These are phyloP conservation scores for Hymenopus coronatus DNA, from an alignment of 2,888 invertebrate genomes.

Conservation along the genomic window DNA sequence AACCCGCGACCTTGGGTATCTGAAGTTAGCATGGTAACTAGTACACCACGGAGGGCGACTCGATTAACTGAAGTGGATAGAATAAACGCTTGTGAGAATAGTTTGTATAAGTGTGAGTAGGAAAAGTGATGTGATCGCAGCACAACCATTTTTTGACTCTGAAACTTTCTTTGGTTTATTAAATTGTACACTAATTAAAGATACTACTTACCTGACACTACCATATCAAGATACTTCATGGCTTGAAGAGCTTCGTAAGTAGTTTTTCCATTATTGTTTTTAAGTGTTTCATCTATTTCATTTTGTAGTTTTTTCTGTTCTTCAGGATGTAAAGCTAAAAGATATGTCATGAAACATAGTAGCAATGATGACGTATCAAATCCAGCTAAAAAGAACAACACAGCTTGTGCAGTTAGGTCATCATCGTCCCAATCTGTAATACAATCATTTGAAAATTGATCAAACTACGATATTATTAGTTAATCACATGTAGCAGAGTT, in stretches of 20 bases:
- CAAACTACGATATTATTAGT: too few species aligned
- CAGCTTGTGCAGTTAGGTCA: conserved; percentile 34
- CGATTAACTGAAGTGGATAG: too few species aligned
- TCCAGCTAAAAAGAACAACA: conserved; percentile 40
- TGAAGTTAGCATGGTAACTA: too few species aligned
- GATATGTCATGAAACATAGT: conserved; percentile 37
- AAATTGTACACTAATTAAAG: too few species aligned
- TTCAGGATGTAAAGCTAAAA: conserved; percentile 38
- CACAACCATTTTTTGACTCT: too few species aligned
- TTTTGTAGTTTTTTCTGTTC: conserved; percentile 37
- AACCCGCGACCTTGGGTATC: too few species aligned
- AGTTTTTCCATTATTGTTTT: conserved; percentile 33
- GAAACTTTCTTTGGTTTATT: too few species aligned
- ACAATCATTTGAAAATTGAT: neutral
- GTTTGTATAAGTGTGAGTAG: too few species aligned
- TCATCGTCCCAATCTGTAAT: conserved; percentile 7
- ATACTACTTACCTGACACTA: conserved; percentile 40
- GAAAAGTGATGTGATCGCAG: too few species aligned
- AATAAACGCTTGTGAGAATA: too few species aligned
- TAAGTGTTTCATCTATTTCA: conserved; percentile 37
- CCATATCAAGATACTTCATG: conserved; percentile 62
- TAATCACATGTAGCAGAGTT: too few species aligned
- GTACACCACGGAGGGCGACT: too few species aligned
- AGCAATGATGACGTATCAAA: conserved; percentile 40
- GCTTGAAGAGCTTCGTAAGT: conserved; percentile 43